phyloP scores from a whole-genome alignment of 2,797 vertebrate species.

The Enteromius anoplus region DNA sequence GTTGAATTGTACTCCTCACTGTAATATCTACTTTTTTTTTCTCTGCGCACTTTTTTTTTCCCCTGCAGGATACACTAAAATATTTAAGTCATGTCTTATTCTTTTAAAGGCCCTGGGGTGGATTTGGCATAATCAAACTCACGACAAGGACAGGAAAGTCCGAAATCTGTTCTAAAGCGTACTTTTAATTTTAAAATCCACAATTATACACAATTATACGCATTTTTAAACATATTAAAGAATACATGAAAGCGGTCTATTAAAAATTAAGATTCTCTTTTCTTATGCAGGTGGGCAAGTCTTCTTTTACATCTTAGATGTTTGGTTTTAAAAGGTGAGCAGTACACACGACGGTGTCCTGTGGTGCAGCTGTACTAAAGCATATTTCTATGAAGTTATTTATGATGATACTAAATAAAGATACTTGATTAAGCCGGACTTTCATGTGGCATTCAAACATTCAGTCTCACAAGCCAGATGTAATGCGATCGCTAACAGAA shows the following conservation, averaged over 20 bases:
- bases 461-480: slow-evolving; percentile 20
- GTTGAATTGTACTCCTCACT: slow-evolving; percentile 79
- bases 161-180: slow-evolving; percentile 69
- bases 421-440: slow-evolving; percentile 17
- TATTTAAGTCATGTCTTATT: slow-evolving; percentile 81
- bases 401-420: slow-evolving; percentile 26
- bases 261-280: slow-evolving; percentile 68
- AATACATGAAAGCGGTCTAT: slow-evolving; percentile 56
- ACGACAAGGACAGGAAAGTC: slow-evolving; percentile 63
- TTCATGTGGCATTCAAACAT: slow-evolving; percentile 9
- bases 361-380: neutral
- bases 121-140: slow-evolving; percentile 66
- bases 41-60: slow-evolving; percentile 5
- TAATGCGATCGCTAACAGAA: slow-evolving; percentile 31
- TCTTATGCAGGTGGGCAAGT: slow-evolving; percentile 53
- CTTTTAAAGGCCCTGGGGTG: slow-evolving; percentile 71
- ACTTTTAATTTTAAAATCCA: slow-evolving; percentile 70
- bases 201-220: slow-evolving; percentile 63
- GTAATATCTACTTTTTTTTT: slow-evolving; percentile 70
- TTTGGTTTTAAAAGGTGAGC: neutral
- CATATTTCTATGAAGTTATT: neutral
- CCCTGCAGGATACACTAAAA: slow-evolving; percentile 77
- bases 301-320: slow-evolving; percentile 33
- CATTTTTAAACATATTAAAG: slow-evolving; percentile 72
- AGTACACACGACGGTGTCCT: neutral